phyloP scores from a whole-genome alignment of 2,888 invertebrate species.

The Eupithecia inturbata region DNA sequence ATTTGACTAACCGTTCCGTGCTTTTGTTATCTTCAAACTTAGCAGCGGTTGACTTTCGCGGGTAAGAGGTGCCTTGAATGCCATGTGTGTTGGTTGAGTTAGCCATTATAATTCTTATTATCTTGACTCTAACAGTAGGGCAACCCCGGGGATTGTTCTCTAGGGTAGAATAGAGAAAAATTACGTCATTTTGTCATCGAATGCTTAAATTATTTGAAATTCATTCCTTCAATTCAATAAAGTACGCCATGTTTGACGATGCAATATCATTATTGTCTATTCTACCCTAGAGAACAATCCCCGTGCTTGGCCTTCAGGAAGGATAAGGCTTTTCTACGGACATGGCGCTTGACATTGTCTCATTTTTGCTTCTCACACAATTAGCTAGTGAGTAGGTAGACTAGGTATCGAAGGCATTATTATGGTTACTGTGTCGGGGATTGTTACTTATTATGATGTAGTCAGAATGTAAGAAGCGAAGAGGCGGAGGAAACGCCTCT shows the following conservation, averaged over 20 bases:
- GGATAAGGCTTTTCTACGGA: constrained; percentile 15
- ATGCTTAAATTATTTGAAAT: too few species aligned
- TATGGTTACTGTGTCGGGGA: constrained; percentile 15
- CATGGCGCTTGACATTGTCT: constrained; percentile 5
- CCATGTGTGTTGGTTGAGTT: constrained; percentile 13
- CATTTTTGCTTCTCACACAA: constrained; percentile 15
- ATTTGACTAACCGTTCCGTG: neutral
- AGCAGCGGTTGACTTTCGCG: neutral
- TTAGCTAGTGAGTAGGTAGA: constrained; percentile 6
- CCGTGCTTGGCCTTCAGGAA: too few species aligned
- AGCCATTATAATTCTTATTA: constrained; percentile 22
- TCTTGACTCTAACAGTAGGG: constrained; percentile 14
- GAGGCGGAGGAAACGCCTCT: too few species aligned
- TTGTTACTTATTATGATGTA: constrained; percentile 16
- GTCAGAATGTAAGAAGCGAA: neutral
- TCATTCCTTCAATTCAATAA: too few species aligned
- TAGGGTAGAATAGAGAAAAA: too few species aligned
- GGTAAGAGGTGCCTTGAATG: constrained; percentile 14
- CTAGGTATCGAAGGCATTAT: constrained; percentile 6
- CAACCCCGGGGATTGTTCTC: too few species aligned
- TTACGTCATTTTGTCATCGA: too few species aligned
- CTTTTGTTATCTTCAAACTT: constrained; percentile 7
- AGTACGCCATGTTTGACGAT: too few species aligned
- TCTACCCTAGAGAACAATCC: too few species aligned
- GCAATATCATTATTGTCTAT: too few species aligned